These are phyloP conservation scores for Parazoanthus darwini DNA, from an alignment of 92 coral and sea anemone species.

Conservation along the genomic window DNA sequence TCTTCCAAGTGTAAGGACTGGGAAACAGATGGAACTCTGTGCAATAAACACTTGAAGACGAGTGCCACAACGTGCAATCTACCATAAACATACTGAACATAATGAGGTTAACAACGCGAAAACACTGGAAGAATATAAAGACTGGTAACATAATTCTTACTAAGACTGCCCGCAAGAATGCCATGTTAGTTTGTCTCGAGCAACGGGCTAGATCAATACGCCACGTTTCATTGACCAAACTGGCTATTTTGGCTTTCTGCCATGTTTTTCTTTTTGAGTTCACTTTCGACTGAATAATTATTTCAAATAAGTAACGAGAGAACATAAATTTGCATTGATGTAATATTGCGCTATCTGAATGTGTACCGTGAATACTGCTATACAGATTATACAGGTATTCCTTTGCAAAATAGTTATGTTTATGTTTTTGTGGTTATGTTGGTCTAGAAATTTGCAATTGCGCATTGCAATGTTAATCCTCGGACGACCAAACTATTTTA, in stretches of 20 bases:
- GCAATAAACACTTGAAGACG: slow-evolving; percentile 24
- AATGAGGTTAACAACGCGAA: slow-evolving; percentile 17
- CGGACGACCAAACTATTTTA: too few species aligned
- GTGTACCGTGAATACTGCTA: too few species aligned
- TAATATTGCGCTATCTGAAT: too few species aligned
- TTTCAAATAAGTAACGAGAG: neutral
- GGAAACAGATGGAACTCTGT: slow-evolving; percentile 9
- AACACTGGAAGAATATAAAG: slow-evolving; percentile 13
- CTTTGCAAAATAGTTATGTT: too few species aligned
- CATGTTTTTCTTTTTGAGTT: neutral
- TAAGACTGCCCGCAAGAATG: neutral
- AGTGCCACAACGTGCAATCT: slow-evolving; percentile 18
- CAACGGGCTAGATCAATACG: too few species aligned
- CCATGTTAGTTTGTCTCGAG: neutral
- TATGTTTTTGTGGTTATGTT: too few species aligned
- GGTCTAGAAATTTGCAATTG: too few species aligned
- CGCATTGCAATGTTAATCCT: too few species aligned
- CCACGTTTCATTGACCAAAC: neutral
- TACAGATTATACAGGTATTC: too few species aligned
- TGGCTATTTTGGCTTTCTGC: neutral
- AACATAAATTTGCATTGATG: neutral
- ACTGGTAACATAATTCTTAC: neutral
- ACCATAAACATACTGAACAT: slow-evolving; percentile 1
- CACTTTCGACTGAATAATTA: neutral
- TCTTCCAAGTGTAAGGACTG: slow-evolving; percentile 19